Conservation (phyloP, 1,140 invertebrate genomes). For the Apocrypta bakeri region DNA sequence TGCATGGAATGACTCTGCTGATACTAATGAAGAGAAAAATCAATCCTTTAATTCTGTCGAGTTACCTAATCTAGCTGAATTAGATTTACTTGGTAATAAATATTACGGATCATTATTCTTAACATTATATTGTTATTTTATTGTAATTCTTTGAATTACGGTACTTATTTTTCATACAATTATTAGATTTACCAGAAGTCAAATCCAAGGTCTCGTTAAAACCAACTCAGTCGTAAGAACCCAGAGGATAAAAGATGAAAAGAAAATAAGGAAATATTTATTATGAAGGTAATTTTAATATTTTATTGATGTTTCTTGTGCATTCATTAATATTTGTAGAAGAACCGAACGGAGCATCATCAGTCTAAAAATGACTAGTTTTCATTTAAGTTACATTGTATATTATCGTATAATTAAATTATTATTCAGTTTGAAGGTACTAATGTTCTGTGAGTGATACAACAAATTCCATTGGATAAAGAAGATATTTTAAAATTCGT, state of each 20-base stretch:
- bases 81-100: constrained; percentile 56
- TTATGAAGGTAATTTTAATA: constrained; percentile 27
- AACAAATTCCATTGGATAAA: neutral
- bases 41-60: constrained; percentile 51
- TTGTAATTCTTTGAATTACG: neutral
- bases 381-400: constrained; percentile 23
- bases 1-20: neutral
- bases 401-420: too few relatives aligned
- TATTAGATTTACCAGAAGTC: constrained; percentile 49
- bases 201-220: constrained; percentile 25
- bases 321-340: constrained; percentile 13
- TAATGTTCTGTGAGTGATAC: neutral
- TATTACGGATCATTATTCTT: constrained; percentile 1
- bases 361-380: constrained; percentile 48
- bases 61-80: constrained; percentile 53
- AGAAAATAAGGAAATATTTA: constrained; percentile 3
- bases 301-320: neutral
- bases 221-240: neutral
- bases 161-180: constrained; percentile 19
- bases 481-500: neutral
- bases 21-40: constrained; percentile 13
- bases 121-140: neutral
- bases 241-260: neutral
- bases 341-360: constrained; percentile 28
- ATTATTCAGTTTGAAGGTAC: neutral